These are phyloP conservation scores for Salvelinus alpinus DNA, from an alignment of 2,113 vertebrate genomes.

Conservation along the genomic window DNA sequence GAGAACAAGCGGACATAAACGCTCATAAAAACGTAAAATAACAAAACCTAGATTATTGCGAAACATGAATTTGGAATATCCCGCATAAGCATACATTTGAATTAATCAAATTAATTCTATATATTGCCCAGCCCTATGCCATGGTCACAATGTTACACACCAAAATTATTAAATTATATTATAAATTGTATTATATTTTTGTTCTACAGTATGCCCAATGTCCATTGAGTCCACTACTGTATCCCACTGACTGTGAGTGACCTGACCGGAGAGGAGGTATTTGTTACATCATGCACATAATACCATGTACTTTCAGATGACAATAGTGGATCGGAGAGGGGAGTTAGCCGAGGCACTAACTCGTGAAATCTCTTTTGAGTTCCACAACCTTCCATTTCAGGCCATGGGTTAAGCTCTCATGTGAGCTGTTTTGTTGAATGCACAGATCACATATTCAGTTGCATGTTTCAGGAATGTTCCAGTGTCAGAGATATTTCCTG, in stretches of 20 bases:
- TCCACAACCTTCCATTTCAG: constrained; percentile 4
- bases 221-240: background rate
- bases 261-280: background rate
- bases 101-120: no score
- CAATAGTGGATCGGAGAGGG: constrained; percentile 6
- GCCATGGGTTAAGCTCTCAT: background rate
- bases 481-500: background rate
- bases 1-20: no score
- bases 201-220: no score
- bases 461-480: background rate
- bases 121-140: no score
- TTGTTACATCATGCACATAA: background rate
- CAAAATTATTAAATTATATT: no score
- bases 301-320: background rate
- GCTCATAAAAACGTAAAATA: no score
- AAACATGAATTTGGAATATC: no score
- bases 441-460: background rate
- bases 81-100: no score
- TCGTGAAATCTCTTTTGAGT: constrained; percentile 17
- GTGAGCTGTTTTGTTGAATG: background rate
- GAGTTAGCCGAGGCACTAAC: background rate
- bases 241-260: background rate
- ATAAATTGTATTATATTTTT: no score
- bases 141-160: no score
- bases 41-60: no score